Percentiles rank a stretch among this genome's conserved stretches.
Evolutionary conservation across 2,797 vertebrate species (phyloP).

Genomic region (Liparis tanakae): DNA sequence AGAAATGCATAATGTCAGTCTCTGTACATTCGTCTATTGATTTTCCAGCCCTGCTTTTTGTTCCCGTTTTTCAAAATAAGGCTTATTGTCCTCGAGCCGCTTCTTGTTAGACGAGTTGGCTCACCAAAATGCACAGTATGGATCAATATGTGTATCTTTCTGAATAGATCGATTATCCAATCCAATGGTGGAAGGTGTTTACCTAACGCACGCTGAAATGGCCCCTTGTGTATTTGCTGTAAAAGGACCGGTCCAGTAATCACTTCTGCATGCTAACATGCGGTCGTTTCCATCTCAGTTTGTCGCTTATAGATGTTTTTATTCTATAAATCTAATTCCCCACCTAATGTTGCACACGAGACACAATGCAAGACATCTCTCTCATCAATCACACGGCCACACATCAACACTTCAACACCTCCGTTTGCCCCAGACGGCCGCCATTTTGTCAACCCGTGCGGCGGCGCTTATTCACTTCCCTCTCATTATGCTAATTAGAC

Average conservation of each 20-base stretch:
- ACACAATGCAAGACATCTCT: slow-evolving; percentile 8
- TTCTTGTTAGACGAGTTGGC: background rate
- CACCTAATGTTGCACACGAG: slow-evolving; percentile 14
- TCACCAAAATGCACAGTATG: background rate
- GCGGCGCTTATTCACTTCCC: slow-evolving; percentile 57
- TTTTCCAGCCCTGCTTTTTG: background rate
- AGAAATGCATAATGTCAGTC: background rate
- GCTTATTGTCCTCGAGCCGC: background rate
- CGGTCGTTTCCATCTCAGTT: slow-evolving; percentile 17
- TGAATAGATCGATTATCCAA: background rate
- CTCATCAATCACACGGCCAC: slow-evolving; percentile 37
- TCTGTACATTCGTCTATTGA: background rate
- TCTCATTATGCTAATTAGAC: slow-evolving; percentile 69
- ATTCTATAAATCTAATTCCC: slow-evolving; percentile 13
- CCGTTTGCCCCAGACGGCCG: slow-evolving; percentile 56
- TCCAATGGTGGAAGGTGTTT: slow-evolving; percentile 19
- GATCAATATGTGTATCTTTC: slow-evolving; percentile 42
- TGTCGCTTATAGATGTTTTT: slow-evolving; percentile 41
- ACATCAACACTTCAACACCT: slow-evolving; percentile 29
- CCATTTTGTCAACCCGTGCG: slow-evolving; percentile 66
- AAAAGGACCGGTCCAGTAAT: slow-evolving; percentile 39
- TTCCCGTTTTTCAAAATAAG: background rate
- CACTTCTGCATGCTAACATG: slow-evolving; percentile 6
- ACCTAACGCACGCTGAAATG: slow-evolving; percentile 6
- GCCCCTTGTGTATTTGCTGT: slow-evolving; percentile 25